Base-by-base conservation (phyloP, 2,888 invertebrate genomes). In the Agelastica alni region DNA sequence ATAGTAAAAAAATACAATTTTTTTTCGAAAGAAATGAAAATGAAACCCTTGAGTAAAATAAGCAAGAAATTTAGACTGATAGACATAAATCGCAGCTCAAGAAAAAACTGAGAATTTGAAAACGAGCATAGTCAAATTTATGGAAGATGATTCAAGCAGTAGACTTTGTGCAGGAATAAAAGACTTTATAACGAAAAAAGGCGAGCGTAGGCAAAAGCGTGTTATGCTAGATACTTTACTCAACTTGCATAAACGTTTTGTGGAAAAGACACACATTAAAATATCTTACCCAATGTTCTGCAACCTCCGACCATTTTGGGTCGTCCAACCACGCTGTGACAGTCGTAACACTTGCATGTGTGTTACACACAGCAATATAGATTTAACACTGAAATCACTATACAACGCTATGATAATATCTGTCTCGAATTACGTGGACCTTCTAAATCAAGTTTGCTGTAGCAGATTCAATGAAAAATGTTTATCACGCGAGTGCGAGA, bases 401-500 rank as follows among this genome's bases (percentile, higher is more conserved):
- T 10, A 34, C 32, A 34, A 31, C 2, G 16, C 16, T 16, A 46
- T n/a, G 4, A 46, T 32, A 16, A 7, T 46, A 14, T 16, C 4
- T 31, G 32, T 34, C 17, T 17, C 14, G 13, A 47, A 12, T 20
- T 13, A 37, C 20, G n/a, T 9, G 18, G 22, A n/a, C 28, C 10
- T 47, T 28, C 18, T 47, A 37, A 18, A 47, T 13, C 10, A 37
- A 4, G 12, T 22, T 12, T 20, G 26, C 12, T 47, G 37, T 22
- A 26, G 22, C n/a, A 28, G 37, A 4, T 37, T 37, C 22, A 3
- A 18, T 13, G 37, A 37, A 30, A 14, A 26, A 10, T 47, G 47
- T 47, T 37, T 47, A n/a, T 42, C 32, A 12, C 64, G n/a, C 67
- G 67, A 7, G 2, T 45, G 45, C 12, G n/a, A 31, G 5, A 4